Percentiles rank a stretch among this genome's conserved stretches.
Conservation (phyloP, 1,140 invertebrate genomes). For the Eriosoma lanigerum region DNA sequence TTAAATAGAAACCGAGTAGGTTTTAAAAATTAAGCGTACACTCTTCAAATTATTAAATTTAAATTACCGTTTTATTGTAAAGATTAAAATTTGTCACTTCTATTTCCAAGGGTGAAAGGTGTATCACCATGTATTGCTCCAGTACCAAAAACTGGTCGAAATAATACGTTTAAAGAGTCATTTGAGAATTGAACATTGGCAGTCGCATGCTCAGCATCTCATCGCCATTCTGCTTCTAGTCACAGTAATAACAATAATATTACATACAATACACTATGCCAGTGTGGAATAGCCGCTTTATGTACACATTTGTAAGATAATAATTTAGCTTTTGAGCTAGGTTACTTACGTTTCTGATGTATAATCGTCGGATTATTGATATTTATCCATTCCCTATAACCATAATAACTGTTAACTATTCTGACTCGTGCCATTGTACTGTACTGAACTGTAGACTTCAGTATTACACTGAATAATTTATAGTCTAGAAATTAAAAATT, state of each 20-base stretch:
- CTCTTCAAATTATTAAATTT: not conserved
- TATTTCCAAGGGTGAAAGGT: constrained; percentile 63
- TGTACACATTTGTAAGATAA: too few species aligned
- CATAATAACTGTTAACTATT: not conserved
- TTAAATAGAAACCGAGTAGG: not conserved
- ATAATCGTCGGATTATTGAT: not conserved
- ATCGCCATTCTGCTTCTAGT: constrained; percentile 29
- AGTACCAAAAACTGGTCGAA: constrained; percentile 76
- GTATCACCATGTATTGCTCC: constrained; percentile 69
- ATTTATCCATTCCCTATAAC: not conserved
- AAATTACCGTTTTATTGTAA: constrained; percentile 78
- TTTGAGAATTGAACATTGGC: not conserved
- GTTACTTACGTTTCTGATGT: not conserved
- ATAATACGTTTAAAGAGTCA: constrained; percentile 56
- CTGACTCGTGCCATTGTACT: too few species aligned
- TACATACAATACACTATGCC: not conserved
- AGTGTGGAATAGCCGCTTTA: too few species aligned
- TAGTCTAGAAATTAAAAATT: too few species aligned
- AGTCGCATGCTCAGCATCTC: constrained; percentile 6
- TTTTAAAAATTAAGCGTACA: too few species aligned
- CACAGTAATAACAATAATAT: not conserved
- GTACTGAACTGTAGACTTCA: too few species aligned
- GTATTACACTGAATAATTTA: too few species aligned
- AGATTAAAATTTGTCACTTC: constrained; percentile 75
- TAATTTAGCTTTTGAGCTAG: too few species aligned